Percentiles rank a stretch among this genome's conserved stretches.
phyloP scores from a whole-genome alignment of 2,888 invertebrate genomes.

The Lithophane semibrunnea region DNA sequence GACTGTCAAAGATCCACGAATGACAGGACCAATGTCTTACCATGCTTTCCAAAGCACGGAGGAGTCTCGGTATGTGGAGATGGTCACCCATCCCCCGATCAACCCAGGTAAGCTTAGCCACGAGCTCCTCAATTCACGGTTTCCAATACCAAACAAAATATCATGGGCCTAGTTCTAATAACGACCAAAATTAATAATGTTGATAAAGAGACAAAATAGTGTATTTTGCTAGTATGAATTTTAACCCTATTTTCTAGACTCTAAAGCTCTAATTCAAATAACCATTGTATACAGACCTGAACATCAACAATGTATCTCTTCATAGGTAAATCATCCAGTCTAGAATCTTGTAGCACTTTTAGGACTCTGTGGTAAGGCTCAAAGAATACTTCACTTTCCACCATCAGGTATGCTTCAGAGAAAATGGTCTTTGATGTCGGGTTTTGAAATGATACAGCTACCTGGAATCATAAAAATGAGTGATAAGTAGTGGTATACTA shows the following conservation, averaged over 20 bases:
- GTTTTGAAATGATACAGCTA: constrained; percentile 85
- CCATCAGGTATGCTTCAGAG: constrained; percentile 90
- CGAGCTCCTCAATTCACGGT: no score
- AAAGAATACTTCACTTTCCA: constrained; percentile 95
- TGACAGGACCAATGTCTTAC: no score
- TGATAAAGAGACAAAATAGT: no score
- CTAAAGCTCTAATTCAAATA: constrained; percentile 2
- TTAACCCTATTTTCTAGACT: neutral
- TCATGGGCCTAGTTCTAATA: no score
- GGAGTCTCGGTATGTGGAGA: no score
- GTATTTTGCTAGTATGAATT: neutral
- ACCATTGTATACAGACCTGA: constrained; percentile 76
- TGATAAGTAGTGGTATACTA: no score
- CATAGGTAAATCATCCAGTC: constrained; percentile 91
- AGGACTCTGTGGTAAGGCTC: constrained; percentile 95
- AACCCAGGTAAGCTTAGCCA: no score
- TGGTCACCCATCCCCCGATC: no score
- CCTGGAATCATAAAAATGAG: constrained; percentile 70
- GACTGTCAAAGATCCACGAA: no score
- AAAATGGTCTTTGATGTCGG: constrained; percentile 81
- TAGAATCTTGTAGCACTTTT: constrained; percentile 91
- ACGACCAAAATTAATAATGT: no score
- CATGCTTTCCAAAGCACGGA: no score
- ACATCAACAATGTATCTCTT: constrained; percentile 92
- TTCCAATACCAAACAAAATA: no score